A percentile compares a stretch with the other conserved stretches of the same genome.
Evolutionary conservation across 2,113 vertebrate genomes (phyloP).

Genomic region (Ptilonorhynchus violaceus): DNA sequence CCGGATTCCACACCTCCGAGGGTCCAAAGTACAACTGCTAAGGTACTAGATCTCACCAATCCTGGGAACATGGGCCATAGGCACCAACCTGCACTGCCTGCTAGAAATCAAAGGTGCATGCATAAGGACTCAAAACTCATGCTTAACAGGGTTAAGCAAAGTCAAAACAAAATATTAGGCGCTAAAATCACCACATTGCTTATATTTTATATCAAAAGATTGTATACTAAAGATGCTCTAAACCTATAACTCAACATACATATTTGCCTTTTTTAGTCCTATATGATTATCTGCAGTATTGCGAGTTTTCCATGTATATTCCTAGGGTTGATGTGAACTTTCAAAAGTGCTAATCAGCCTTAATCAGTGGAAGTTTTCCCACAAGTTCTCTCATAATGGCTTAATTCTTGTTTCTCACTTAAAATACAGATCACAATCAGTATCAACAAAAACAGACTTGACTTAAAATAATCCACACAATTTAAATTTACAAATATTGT

Average conservation of each 20-base stretch:
- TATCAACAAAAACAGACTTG: neutral
- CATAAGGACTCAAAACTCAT: neutral
- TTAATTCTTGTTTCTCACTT: neutral
- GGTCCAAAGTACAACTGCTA: neutral
- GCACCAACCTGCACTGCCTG: too few relatives aligned
- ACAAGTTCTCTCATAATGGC: neutral
- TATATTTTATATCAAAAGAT: neutral
- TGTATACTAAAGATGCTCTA: neutral
- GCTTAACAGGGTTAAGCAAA: neutral
- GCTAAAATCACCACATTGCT: neutral
- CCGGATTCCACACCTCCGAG: neutral
- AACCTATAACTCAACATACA: neutral
- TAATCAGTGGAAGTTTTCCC: neutral
- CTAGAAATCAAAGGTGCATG: neutral
- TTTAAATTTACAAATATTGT: neutral
- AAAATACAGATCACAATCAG: neutral
- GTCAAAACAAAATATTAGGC: neutral
- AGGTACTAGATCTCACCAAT: neutral
- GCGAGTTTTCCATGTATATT: neutral
- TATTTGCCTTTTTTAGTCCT: neutral
- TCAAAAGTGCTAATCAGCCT: neutral
- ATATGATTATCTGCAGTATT: neutral
- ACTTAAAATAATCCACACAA: neutral
- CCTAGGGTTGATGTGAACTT: neutral
- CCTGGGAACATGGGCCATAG: fast-evolving